Base-by-base conservation (phyloP, 2,797 vertebrate species). In the Lepus oiostolus region DNA sequence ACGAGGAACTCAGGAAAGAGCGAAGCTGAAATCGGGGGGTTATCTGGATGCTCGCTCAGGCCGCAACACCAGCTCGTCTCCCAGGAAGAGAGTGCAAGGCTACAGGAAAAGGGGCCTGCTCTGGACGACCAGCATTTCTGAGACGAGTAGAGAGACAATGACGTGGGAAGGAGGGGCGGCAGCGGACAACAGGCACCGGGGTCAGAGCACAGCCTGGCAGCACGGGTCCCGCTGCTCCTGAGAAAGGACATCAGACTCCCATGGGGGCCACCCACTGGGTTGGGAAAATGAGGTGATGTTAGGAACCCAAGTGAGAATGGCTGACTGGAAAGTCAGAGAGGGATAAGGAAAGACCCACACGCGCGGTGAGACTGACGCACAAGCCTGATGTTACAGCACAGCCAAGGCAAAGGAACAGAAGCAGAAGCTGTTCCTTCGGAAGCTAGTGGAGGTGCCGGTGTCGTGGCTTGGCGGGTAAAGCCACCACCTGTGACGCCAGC, bases 1-100 rank as follows among this genome's bases (percentile, higher is more conserved):
- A 71, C 22, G 67, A 84, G n/a, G 50, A 93, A 79, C 71, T 65
- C 47, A 65, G 72, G 52, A 91, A 90, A 85, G 60, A 86, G 35
- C 38, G n/a, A 65, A 42, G 65, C 22, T 35, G n/a, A 87, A 94
- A 79, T 47, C 0, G 75, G 62, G 65, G 42, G 58, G 21, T 0
- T 32, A 58, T 58, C 54, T 17, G 10, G 60, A 28, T 30, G 30
- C 76, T 28, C 47, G 63, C 52, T 70, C 21, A 71, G 88, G 60
- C 60, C 47, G 16, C 19, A 21, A 82, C 24, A 35, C 32, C 11
- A 54, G 70, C 1, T 50, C 24, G 83, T 65, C 32, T 75, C 68
- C 26, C 24, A 24, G 38, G 24, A 77, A 88, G 47, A 76, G 12
- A 1, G 4, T 13, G 21, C 4, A 63, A 5, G 26, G 38, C 30